These are phyloP conservation scores for Zaprionus gabonicus DNA, from an alignment of 1,140 invertebrate genomes.

Conservation along the genomic window DNA sequence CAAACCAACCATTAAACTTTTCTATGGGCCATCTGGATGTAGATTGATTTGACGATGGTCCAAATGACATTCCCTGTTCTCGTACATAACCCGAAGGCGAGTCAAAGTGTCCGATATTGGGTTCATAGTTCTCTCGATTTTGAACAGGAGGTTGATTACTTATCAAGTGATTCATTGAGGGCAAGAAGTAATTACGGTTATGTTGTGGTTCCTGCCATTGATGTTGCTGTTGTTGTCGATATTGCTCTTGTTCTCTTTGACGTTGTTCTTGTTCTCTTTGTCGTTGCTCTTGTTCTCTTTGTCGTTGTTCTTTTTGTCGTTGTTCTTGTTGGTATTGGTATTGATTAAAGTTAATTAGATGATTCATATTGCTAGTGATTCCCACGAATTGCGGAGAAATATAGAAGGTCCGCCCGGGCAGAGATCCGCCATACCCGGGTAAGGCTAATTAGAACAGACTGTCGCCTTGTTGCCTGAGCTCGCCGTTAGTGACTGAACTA, in stretches of 20 bases:
- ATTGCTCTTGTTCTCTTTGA: background rate
- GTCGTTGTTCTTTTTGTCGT: too few relatives aligned
- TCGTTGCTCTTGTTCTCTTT: too few relatives aligned
- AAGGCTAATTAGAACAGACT: slow-evolving; percentile 38
- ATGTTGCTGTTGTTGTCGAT: background rate
- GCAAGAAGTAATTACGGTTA: background rate
- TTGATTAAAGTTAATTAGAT: slow-evolving; percentile 19
- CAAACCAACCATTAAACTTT: too few relatives aligned
- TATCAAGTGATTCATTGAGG: background rate
- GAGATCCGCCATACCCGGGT: slow-evolving; percentile 43
- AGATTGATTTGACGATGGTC: too few relatives aligned
- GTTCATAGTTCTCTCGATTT: background rate
- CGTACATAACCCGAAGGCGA: too few relatives aligned
- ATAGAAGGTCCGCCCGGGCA: slow-evolving; percentile 32
- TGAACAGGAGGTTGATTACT: too few relatives aligned
- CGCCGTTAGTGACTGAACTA: slow-evolving; percentile 48
- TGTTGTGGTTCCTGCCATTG: too few relatives aligned
- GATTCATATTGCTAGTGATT: slow-evolving; percentile 27
- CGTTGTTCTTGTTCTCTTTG: background rate
- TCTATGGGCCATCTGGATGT: too few relatives aligned
- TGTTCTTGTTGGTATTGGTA: background rate
- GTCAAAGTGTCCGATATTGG: background rate
- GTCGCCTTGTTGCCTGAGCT: slow-evolving; percentile 35
- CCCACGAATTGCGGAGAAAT: slow-evolving; percentile 41
- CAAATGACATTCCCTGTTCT: too few relatives aligned